Conservation (phyloP, 2,113 vertebrate species). For the Tiliqua scincoides region DNA sequence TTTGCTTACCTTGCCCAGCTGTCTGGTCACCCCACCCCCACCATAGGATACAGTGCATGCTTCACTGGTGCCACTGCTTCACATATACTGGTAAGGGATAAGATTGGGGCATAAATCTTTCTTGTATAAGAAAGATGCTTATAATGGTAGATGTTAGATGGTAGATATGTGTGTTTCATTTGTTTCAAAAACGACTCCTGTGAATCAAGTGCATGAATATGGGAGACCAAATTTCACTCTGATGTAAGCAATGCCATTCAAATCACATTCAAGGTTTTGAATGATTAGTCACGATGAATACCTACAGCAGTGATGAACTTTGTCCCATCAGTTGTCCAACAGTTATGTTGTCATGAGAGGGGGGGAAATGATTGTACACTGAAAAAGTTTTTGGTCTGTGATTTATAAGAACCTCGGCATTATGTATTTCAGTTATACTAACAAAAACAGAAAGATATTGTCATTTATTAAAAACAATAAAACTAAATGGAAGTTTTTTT, state of each 20-base stretch:
- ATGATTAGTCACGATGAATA: background rate
- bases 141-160: constrained; percentile 28
- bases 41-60: too few relatives aligned
- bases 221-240: constrained; percentile 30
- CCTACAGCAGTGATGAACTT: background rate
- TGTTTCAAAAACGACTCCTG: constrained; percentile 51
- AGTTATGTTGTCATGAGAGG: constrained; percentile 26
- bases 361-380: constrained; percentile 20
- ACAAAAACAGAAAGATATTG: constrained; percentile 40
- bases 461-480: constrained; percentile 53
- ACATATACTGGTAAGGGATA: too few relatives aligned
- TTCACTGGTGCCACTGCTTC: too few relatives aligned
- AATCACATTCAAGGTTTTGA: background rate
- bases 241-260: constrained; percentile 1
- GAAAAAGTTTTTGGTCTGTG: constrained; percentile 33
- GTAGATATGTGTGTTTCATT: constrained; percentile 5
- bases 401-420: constrained; percentile 46
- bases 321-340: background rate
- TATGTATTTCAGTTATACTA: constrained; percentile 42
- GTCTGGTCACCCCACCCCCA: background rate
- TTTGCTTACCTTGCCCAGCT: background rate
- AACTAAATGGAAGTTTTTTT: background rate
- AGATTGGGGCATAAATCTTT: background rate
- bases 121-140: constrained; percentile 30
- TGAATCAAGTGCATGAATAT: background rate